phyloP scores from a whole-genome alignment of 2,888 invertebrate species.

The Charanyca ferruginea region DNA sequence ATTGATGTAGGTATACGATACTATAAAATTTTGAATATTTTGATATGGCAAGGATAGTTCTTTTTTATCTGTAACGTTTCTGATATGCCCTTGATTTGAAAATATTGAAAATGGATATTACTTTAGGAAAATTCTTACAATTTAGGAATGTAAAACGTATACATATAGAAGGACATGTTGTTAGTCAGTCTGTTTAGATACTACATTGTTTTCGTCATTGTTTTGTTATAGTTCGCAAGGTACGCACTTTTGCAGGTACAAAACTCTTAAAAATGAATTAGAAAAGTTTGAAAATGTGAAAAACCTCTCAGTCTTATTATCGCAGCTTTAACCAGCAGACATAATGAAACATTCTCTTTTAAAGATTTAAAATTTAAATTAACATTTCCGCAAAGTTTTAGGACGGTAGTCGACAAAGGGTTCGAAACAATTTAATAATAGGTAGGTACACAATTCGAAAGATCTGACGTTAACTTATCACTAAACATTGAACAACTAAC shows the following conservation, averaged over 20 bases:
- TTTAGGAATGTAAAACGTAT: slow-evolving; percentile 76
- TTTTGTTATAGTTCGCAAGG: slow-evolving; percentile 59
- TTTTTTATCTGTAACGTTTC: slow-evolving; percentile 3
- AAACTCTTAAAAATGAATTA: slow-evolving; percentile 81
- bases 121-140: slow-evolving; percentile 61
- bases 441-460: slow-evolving; percentile 30
- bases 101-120: slow-evolving; percentile 38
- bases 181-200: slow-evolving; percentile 77
- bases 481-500: slow-evolving; percentile 40
- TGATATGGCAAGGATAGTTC: slow-evolving; percentile 42
- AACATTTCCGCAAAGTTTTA: slow-evolving; percentile 53
- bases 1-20: slow-evolving; percentile 13
- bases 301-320: slow-evolving; percentile 87
- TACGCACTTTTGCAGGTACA: slow-evolving; percentile 64
- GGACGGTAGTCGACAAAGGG: slow-evolving; percentile 73
- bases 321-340: slow-evolving; percentile 73
- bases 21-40: slow-evolving; percentile 25
- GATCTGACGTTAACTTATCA: slow-evolving; percentile 49
- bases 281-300: slow-evolving; percentile 86
- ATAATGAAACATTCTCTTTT: slow-evolving; percentile 47
- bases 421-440: slow-evolving; percentile 33
- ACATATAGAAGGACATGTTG: slow-evolving; percentile 75
- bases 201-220: slow-evolving; percentile 71
- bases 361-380: slow-evolving; percentile 36
- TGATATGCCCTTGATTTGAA: slow-evolving; percentile 36